Evolutionary conservation across 1,140 invertebrate genomes (phyloP), one percentile per base, ranked within the genome.

Genomic region (Trichoplusia ni): DNA sequence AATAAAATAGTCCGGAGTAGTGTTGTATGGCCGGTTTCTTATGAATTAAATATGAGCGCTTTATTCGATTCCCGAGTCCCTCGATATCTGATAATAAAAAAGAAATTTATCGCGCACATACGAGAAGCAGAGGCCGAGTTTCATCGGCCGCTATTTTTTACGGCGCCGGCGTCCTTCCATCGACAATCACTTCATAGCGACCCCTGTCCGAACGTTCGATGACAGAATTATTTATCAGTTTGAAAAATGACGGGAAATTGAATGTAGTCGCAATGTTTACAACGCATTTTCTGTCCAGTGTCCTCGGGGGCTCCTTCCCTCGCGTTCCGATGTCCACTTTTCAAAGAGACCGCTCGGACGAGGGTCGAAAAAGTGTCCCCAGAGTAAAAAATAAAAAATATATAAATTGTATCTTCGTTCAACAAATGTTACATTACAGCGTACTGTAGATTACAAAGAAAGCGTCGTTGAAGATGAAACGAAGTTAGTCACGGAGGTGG

Each of bases 241-340:
- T 91, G 90, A 91, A 91, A 91, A 91, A 91, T 91, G 89, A 91
- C 89, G 86, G 90, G 86, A 91, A 91, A 91, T 91, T 91, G 90
- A 91, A 91, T 91, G 90, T 91, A 91, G 84, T 91, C 84, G 89
- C 89, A 86, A 91, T 91, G 90, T 91, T 91, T 90, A 91, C 90
- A 91, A 90, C 89, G 89, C 88, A 90, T 88, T 91, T 90, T 91
- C 87, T 88, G 84, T 90, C 75, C 84, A 77, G 73, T 70, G 82
- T 89, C 86, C 86, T 88, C 86, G 79, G 86, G 86, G 88, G 86
- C 84, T 82, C 77, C 85, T 87, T 89, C 82, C 82, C 84, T 77
- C 85, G 85, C 86, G 86, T 87, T 89, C 84, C 89, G 84, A 88
- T 91, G 89, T 90, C 89, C 90, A 90, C 86, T 89, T 90, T 90